These are phyloP conservation scores for Bovichtus variegatus DNA, from an alignment of 2,797 vertebrate genomes.

Conservation along the genomic window DNA sequence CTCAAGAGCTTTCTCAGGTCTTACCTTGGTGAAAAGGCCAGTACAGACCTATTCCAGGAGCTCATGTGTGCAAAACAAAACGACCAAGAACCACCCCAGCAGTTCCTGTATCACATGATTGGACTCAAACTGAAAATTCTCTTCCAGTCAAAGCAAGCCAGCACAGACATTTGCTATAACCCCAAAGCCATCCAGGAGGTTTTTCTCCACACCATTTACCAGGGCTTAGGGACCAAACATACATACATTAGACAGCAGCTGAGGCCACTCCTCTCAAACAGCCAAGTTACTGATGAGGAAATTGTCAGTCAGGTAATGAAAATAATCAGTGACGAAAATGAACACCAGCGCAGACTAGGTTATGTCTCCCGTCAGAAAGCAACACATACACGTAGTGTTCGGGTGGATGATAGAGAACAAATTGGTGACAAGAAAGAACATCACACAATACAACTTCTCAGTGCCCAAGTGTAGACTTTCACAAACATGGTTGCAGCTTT, in stretches of 20 bases:
- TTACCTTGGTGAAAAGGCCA: too few species aligned
- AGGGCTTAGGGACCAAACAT: background rate
- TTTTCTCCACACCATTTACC: background rate
- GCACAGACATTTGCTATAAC: background rate
- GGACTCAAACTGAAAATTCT: background rate
- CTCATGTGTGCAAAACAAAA: too few species aligned
- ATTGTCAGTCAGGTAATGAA: background rate
- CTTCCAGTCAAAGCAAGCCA: background rate
- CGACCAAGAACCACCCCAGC: background rate
- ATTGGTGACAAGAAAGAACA: too few species aligned
- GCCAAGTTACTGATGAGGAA: background rate
- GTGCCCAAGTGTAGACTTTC: conserved; percentile 13
- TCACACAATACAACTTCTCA: conserved; percentile 22
- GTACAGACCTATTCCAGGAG: too few species aligned
- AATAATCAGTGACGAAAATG: background rate
- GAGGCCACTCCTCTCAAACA: background rate
- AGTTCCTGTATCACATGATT: background rate
- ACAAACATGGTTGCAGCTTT: conserved; percentile 39
- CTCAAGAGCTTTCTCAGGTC: background rate
- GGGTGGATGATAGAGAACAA: too few species aligned
- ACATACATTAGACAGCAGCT: background rate
- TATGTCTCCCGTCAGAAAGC: background rate
- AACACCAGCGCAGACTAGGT: background rate
- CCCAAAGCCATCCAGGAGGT: background rate
- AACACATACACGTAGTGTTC: too few species aligned